Conservation (phyloP, 2,113 vertebrate genomes). For the Etheostoma cragini region DNA sequence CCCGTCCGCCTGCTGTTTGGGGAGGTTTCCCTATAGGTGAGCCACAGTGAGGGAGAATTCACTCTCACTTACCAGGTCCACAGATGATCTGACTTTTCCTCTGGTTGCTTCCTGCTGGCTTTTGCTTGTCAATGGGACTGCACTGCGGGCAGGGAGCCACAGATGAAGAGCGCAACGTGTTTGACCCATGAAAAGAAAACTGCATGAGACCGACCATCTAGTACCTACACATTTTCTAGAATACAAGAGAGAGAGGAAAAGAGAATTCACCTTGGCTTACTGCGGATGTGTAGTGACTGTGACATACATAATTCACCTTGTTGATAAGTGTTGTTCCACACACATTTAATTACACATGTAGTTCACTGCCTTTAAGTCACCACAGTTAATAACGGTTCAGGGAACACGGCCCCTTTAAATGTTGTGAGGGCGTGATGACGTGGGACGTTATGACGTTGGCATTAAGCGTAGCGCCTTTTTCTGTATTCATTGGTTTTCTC, state of each 20-base stretch:
- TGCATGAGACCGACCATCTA: background rate
- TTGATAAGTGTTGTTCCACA: too few species aligned
- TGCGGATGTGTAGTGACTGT: too few species aligned
- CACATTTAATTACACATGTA: too few species aligned
- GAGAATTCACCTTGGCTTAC: background rate
- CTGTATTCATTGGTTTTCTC: too few species aligned
- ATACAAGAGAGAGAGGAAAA: background rate
- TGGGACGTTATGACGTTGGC: too few species aligned
- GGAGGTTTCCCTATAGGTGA: conserved; percentile 27
- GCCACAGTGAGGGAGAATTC: conserved; percentile 24
- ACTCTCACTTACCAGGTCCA: conserved; percentile 37
- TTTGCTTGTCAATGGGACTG: conserved; percentile 32
- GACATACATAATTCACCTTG: too few species aligned
- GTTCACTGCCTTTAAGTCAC: too few species aligned
- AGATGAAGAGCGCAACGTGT: conserved; percentile 29
- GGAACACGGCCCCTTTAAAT: too few species aligned
- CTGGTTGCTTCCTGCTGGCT: conserved; percentile 35
- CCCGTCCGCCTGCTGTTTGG: conserved; percentile 26
- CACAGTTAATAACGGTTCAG: too few species aligned
- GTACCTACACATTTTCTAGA: background rate
- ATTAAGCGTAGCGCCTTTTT: too few species aligned
- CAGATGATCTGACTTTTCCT: conserved; percentile 48
- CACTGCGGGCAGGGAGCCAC: conserved; percentile 19
- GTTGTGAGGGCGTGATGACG: too few species aligned
- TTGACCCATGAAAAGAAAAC: conserved; percentile 42